phyloP scores from a whole-genome alignment of 1,140 invertebrate species.

The Procambarus clarkii region DNA sequence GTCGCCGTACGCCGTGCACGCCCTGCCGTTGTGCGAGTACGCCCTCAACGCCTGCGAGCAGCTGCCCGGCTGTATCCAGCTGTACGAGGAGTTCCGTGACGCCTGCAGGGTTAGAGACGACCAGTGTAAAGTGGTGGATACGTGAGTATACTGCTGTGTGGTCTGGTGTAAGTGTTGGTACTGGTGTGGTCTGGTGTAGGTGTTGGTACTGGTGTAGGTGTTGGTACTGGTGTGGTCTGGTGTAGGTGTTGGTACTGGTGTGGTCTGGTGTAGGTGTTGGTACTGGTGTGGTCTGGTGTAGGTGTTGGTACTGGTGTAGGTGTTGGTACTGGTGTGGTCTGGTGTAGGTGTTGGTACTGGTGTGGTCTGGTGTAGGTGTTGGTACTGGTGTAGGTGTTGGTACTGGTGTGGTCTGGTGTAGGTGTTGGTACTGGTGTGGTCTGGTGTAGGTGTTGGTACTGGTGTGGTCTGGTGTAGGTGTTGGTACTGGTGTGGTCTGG shows the following conservation, averaged over 20 bases:
- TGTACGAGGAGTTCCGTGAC: slow-evolving; percentile 89
- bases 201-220: no score
- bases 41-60: slow-evolving; percentile 88
- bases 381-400: no score
- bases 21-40: slow-evolving; percentile 90
- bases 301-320: not conserved
- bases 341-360: not conserved
- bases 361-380: not conserved
- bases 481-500: no score
- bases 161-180: no score
- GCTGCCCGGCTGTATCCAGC: slow-evolving; percentile 81
- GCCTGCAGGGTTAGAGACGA: slow-evolving; percentile 89
- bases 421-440: slow-evolving; percentile 80
- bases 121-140: slow-evolving; percentile 90
- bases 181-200: no score
- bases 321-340: no score
- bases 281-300: not conserved
- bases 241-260: no score
- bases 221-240: no score
- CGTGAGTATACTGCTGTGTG: slow-evolving; percentile 79
- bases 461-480: no score
- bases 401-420: not conserved
- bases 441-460: slow-evolving; percentile 80
- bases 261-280: not conserved
- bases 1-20: slow-evolving; percentile 89